A percentile compares a stretch with the other conserved stretches of the same genome.
These are phyloP conservation scores for Lamellibrachia satsuma DNA, from an alignment of 2,888 invertebrate species.

Conservation along the genomic window DNA sequence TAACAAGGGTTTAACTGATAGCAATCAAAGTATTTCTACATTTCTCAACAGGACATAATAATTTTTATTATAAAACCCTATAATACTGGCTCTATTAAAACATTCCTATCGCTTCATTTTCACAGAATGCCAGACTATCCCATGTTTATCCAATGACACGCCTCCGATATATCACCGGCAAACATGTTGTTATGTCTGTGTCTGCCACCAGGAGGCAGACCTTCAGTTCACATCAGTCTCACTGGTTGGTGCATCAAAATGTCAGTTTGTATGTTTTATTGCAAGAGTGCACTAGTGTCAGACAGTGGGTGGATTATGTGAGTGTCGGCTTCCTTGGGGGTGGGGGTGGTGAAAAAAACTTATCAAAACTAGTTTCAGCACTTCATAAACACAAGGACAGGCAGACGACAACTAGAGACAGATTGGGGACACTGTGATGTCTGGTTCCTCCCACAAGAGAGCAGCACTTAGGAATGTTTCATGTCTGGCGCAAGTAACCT, in stretches of 20 bases:
- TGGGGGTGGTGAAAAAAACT: neutral
- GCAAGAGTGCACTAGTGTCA: neutral
- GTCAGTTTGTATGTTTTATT: neutral
- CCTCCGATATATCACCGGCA: neutral
- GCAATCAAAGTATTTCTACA: neutral
- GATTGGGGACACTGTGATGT: neutral
- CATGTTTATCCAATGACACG: neutral
- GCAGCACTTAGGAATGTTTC: neutral
- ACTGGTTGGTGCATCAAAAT: neutral
- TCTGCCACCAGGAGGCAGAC: constrained; percentile 7
- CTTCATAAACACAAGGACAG: neutral
- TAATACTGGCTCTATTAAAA: neutral
- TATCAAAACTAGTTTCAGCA: neutral
- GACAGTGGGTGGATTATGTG: neutral
- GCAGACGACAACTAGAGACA: neutral
- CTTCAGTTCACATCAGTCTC: neutral
- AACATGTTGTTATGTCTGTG: neutral
- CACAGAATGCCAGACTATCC: neutral
- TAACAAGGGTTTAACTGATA: neutral
- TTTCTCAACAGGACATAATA: neutral
- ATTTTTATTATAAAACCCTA: neutral
- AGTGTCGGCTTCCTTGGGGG: neutral
- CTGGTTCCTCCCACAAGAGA: neutral
- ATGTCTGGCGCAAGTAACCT: neutral
- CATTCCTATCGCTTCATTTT: neutral